Conservation (phyloP, 1,140 invertebrate genomes). For the Sinonovacula constricta region DNA sequence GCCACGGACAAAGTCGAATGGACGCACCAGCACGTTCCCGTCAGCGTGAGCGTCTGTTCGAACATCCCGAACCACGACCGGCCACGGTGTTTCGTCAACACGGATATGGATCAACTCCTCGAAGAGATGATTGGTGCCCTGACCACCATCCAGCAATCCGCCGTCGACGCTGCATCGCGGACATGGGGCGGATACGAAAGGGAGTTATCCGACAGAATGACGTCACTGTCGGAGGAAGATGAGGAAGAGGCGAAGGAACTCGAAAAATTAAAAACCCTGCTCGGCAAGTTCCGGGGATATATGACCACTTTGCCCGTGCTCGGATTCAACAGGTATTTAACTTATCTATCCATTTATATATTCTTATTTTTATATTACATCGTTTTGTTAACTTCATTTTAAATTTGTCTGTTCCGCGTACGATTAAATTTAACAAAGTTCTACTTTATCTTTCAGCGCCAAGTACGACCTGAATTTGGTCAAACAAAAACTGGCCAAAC, state of each 20-base stretch:
- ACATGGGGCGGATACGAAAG: not conserved
- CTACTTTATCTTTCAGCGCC: constrained; percentile 7
- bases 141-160: not conserved
- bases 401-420: not conserved
- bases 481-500: constrained; percentile 37
- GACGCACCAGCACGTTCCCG: constrained; percentile 16
- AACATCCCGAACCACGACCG: constrained; percentile 9
- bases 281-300: not conserved
- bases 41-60: constrained; percentile 41
- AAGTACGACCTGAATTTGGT: constrained; percentile 56
- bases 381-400: constrained; percentile 2
- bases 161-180: not conserved
- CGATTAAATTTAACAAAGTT: not conserved
- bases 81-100: constrained; percentile 29
- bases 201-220: not conserved
- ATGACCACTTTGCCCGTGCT: not conserved
- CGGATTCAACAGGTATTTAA: constrained; percentile 1
- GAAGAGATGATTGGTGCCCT: constrained; percentile 4
- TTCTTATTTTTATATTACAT: constrained; percentile 24
- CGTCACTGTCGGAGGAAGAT: too few species aligned
- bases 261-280: not conserved
- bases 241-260: not conserved
- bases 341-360: constrained; percentile 17
- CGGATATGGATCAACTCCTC: constrained; percentile 4
- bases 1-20: constrained; percentile 4